Percentiles rank a stretch among this genome's conserved stretches.
Conservation (phyloP, 1,140 invertebrate species). For the Apocrypta bakeri region DNA sequence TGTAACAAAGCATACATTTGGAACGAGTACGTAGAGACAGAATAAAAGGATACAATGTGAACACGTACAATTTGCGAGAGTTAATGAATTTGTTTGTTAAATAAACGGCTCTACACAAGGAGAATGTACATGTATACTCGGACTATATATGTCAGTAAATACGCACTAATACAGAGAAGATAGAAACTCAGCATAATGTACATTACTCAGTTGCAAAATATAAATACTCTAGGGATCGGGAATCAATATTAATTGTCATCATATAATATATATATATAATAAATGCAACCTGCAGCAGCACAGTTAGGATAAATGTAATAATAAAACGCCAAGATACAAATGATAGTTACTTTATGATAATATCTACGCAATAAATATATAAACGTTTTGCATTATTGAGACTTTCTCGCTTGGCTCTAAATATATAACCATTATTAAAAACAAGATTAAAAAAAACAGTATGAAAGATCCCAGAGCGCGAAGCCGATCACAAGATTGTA, state of each 20-base stretch:
- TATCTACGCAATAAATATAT: not conserved
- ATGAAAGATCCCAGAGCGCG: not conserved
- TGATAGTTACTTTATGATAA: not conserved
- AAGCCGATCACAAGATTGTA: not conserved
- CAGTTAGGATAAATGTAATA: not conserved
- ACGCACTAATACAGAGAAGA: conserved; percentile 15
- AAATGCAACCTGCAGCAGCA: not conserved
- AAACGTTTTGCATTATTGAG: not conserved
- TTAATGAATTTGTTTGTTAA: not conserved
- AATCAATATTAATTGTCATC: not conserved
- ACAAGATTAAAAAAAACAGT: not conserved
- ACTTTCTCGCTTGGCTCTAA: not conserved
- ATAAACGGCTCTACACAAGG: not conserved
- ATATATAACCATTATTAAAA: not conserved
- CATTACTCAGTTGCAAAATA: not conserved
- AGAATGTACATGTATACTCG: not conserved
- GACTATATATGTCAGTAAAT: not conserved
- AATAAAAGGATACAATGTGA: not conserved
- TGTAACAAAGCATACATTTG: too few relatives aligned
- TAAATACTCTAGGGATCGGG: not conserved
- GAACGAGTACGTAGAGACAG: not conserved
- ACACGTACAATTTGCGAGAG: not conserved
- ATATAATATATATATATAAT: not conserved
- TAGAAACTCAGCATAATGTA: not conserved
- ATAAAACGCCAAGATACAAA: too few relatives aligned